Evolutionary conservation across 1,140 invertebrate genomes (phyloP).

Genomic region (Drosophila biarmipes): DNA sequence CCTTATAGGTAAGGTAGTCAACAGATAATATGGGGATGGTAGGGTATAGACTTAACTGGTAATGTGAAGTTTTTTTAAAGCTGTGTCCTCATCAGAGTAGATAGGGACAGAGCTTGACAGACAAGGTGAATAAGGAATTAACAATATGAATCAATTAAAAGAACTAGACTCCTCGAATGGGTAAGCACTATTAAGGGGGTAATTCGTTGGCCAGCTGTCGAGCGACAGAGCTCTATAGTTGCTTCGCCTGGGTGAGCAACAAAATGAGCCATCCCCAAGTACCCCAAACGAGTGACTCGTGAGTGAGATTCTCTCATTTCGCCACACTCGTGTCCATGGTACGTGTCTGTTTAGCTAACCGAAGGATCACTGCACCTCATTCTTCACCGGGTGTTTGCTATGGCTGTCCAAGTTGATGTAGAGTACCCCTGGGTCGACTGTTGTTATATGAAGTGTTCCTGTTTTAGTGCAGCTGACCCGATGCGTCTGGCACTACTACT

Average conservation of each 20-base stretch:
- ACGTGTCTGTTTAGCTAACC: constrained; percentile 47
- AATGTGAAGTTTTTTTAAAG: too few relatives aligned
- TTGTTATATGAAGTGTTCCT: constrained; percentile 4
- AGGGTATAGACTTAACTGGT: neutral
- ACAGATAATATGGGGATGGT: neutral
- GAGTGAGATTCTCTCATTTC: constrained; percentile 8
- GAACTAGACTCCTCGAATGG: neutral
- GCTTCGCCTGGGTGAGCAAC: constrained; percentile 47
- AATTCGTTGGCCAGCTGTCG: neutral
- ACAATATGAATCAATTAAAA: neutral
- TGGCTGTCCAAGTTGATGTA: neutral
- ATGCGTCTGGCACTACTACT: constrained; percentile 16
- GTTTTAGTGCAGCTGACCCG: constrained; percentile 17
- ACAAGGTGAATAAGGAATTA: too few relatives aligned
- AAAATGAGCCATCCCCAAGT: constrained; percentile 56
- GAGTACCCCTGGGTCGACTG: constrained; percentile 4
- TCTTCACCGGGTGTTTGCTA: too few relatives aligned
- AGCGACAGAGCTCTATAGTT: constrained; percentile 1
- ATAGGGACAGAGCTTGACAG: too few relatives aligned
- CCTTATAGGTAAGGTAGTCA: neutral
- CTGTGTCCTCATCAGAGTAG: too few relatives aligned
- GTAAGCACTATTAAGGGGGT: neutral
- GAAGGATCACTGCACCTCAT: constrained; percentile 7
- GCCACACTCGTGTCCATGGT: constrained; percentile 32
- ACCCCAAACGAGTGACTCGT: constrained; percentile 65